These are phyloP conservation scores for Rhagium mordax DNA, from an alignment of 2,888 invertebrate genomes.

Conservation along the genomic window DNA sequence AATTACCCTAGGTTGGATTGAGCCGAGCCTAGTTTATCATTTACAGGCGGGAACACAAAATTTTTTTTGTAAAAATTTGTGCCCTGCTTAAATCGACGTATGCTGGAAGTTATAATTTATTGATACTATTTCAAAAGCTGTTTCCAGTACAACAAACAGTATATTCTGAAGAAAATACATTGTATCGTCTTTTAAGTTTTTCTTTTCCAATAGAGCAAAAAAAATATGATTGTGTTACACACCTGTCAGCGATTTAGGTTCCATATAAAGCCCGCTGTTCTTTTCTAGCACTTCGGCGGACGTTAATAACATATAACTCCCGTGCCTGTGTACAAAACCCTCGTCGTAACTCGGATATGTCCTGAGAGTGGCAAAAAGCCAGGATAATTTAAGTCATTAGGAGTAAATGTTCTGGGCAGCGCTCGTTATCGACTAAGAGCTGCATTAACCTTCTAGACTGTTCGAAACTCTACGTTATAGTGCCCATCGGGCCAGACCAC, in stretches of 20 bases:
- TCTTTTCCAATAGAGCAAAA: too few relatives aligned
- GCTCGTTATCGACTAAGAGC: constrained; percentile 61
- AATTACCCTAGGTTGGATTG: too few relatives aligned
- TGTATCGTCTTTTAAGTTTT: too few relatives aligned
- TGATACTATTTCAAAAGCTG: too few relatives aligned
- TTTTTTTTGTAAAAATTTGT: too few relatives aligned
- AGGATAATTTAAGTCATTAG: constrained; percentile 61
- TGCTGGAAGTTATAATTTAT: too few relatives aligned
- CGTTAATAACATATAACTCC: constrained; percentile 17
- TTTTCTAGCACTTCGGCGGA: neutral
- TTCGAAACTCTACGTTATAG: constrained; percentile 45
- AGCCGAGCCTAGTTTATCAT: too few relatives aligned
- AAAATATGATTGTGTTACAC: too few relatives aligned
- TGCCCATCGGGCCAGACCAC: constrained; percentile 40
- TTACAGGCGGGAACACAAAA: too few relatives aligned
- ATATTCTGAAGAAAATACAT: too few relatives aligned
- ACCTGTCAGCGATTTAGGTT: neutral
- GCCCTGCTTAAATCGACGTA: too few relatives aligned
- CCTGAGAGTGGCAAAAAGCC: constrained; percentile 56
- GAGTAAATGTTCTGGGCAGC: constrained; percentile 60
- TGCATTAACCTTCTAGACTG: constrained; percentile 55
- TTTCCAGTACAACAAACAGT: too few relatives aligned
- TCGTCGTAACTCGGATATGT: constrained; percentile 39
- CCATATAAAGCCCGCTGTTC: neutral
- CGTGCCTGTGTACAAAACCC: constrained; percentile 40